Percentiles rank a stretch among this genome's conserved stretches.
Conservation (phyloP, 1,140 invertebrate species). For the Pogonus chalceus region DNA sequence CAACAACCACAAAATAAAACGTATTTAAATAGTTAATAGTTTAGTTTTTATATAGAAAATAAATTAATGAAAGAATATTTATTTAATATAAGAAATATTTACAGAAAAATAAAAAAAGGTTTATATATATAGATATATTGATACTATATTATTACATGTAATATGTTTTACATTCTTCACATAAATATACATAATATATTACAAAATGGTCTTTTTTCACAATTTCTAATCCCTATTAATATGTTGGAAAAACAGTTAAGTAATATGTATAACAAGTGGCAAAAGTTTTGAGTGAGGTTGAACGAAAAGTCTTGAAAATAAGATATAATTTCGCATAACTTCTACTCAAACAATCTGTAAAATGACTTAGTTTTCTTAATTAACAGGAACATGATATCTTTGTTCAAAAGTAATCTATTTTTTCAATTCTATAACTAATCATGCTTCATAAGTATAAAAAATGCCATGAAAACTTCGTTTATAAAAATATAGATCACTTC, state of each 20-base stretch:
- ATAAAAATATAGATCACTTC: conserved; percentile 10
- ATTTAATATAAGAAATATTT: no score
- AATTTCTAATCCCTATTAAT: not conserved
- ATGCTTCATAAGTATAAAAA: conserved; percentile 12
- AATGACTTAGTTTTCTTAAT: conserved; percentile 39
- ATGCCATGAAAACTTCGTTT: conserved; percentile 2
- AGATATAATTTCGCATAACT: not conserved
- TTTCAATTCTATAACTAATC: conserved; percentile 13
- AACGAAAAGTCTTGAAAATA: not conserved
- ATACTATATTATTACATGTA: conserved; percentile 8
- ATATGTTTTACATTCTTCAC: conserved; percentile 5
- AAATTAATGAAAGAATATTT: no score
- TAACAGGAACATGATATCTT: conserved; percentile 39
- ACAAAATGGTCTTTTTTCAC: conserved; percentile 3
- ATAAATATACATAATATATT: conserved; percentile 7
- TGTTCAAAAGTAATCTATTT: conserved; percentile 31
- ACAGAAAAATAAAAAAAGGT: no score
- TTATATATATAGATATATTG: no score
- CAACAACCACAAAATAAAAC: no score
- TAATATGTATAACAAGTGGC: conserved; percentile 1
- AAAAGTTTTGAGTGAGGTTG: not conserved
- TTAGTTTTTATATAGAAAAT: no score
- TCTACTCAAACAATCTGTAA: conserved; percentile 7
- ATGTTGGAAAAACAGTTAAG: not conserved
- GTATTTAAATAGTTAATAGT: no score